These are phyloP conservation scores for Diogma glabrata DNA, from an alignment of 2,888 invertebrate genomes.

Conservation along the genomic window DNA sequence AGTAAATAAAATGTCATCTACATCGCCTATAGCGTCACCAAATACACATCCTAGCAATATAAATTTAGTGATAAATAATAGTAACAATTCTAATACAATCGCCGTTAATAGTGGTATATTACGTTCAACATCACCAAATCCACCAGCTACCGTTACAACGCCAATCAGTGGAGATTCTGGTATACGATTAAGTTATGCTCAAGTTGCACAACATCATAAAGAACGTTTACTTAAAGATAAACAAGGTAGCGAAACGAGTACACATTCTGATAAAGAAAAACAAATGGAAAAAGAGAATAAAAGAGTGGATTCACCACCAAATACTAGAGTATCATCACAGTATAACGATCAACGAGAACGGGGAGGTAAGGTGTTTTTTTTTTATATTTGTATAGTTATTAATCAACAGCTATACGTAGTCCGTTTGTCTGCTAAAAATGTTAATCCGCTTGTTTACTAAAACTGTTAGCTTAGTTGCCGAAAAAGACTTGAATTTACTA, in stretches of 20 bases:
- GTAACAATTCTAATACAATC: constrained; percentile 25
- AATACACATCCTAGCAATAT: constrained; percentile 17
- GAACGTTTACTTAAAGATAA: constrained; percentile 32
- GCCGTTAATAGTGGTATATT: constrained; percentile 18
- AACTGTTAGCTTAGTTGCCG: too few species aligned
- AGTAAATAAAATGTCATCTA: constrained; percentile 5
- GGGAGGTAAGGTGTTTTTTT: constrained; percentile 20
- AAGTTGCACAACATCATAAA: constrained; percentile 53
- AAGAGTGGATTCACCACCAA: constrained; percentile 13
- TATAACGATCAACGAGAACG: constrained; percentile 17
- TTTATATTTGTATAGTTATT: too few species aligned
- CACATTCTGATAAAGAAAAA: constrained; percentile 12
- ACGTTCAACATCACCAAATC: constrained; percentile 14
- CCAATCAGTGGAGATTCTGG: constrained; percentile 19
- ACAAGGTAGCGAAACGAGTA: constrained; percentile 14
- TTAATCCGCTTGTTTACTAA: too few species aligned
- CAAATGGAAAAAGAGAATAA: constrained; percentile 20
- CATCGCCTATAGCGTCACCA: constrained; percentile 6
- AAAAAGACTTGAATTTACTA: too few species aligned
- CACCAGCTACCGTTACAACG: constrained; percentile 17
- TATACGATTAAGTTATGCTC: constrained; percentile 47
- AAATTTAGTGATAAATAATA: too few species aligned
- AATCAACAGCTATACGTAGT: too few species aligned
- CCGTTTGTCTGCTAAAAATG: too few species aligned
- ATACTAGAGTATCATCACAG: constrained; percentile 11